Evolutionary conservation across 1,140 invertebrate species (phyloP), one percentile per base, ranked within the genome.

Genomic region (Harlomillsia oculata): DNA sequence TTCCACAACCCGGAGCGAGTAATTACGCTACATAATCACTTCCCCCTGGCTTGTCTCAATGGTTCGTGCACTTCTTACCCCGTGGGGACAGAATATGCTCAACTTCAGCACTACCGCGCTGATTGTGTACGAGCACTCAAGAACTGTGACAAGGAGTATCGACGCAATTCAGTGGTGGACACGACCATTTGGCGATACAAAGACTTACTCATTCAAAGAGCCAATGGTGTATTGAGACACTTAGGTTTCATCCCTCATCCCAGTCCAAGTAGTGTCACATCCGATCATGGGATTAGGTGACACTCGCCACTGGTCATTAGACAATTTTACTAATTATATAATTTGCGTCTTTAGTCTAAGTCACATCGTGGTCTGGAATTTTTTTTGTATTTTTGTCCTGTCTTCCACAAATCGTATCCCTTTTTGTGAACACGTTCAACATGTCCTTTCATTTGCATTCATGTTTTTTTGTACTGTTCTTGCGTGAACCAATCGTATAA

Each of bases 1-100:
- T 94, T 95, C 75, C 89, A 94, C 70, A 89, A 93, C 72, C 85
- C 89, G 4, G 84, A 89, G 64, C 78, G 85, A 56, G 89, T 90
- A 16, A 77, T 93, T 6, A 89, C 87, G 5, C 75, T 95, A 32
- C 89, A 94, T 76, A 95, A 94, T 72, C 90, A 94, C 72, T 93
- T 92, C 67, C 89, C 90, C 13, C 71, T 95, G 40, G 85, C 87
- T 36, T 95, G 90, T 67, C 72, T 93, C 1, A 86, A 87, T 20
- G 82, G 84, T 2, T 80, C 80, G 1, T 95, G 90, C 70, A 87
- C 86, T 16, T 89, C 86, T 21, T 93, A 87, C 72, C 78, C 87
- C 9, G 82, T 95, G 54, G 81, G 87, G 59, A 87, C 83, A 2
- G 74, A 77, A 41, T 82, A 88, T 60, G 92, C 91, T 6, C 86